Percentiles rank a stretch among this genome's conserved stretches.
Conservation (phyloP, 2,797 vertebrate species). For the Caiman crocodilus region DNA sequence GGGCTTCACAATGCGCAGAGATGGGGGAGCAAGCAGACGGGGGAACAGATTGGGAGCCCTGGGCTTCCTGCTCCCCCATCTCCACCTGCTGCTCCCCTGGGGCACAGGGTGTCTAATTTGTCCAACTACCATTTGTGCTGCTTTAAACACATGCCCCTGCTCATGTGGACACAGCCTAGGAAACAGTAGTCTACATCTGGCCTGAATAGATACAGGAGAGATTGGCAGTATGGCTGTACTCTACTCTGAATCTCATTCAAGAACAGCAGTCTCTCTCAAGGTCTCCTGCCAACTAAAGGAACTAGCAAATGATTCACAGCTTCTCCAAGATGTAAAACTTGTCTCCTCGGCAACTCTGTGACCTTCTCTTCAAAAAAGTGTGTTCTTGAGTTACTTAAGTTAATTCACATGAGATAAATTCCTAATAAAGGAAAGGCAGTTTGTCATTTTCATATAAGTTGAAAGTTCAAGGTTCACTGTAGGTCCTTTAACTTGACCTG, state of each 20-base stretch:
- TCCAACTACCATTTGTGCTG: background rate
- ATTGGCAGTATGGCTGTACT: accelerated
- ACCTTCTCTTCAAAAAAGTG: background rate
- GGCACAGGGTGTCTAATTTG: background rate
- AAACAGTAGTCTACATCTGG: background rate
- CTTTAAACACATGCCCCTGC: background rate
- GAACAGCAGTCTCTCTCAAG: accelerated
- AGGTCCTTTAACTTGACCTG: background rate
- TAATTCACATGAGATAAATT: background rate
- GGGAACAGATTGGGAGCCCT: too few species aligned
- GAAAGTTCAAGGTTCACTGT: background rate
- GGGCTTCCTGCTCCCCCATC: too few species aligned
- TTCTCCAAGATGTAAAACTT: background rate
- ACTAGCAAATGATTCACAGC: background rate
- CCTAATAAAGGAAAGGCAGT: background rate
- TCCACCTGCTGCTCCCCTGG: too few species aligned
- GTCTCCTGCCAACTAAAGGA: background rate
- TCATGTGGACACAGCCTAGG: background rate
- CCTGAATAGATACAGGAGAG: background rate
- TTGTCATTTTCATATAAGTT: background rate
- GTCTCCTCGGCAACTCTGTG: background rate
- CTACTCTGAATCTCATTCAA: background rate
- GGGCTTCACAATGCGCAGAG: too few species aligned
- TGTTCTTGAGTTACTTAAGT: background rate
- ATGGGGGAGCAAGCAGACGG: too few species aligned